Base-by-base conservation (phyloP, 2,888 invertebrate species). In the Oscheius sp. region DNA sequence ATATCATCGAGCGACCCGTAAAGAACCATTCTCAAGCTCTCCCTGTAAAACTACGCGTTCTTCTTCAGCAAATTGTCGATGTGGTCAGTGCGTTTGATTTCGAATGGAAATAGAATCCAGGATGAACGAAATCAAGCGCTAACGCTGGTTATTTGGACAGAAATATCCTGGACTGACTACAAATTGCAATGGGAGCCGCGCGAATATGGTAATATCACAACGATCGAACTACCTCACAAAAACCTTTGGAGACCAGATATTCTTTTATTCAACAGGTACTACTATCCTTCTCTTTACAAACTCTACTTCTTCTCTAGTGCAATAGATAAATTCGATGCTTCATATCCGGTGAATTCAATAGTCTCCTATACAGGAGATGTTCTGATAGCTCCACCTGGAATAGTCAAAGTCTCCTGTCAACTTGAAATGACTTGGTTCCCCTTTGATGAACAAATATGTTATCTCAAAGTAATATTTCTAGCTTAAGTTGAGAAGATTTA, bases 391-490 rank as follows among this genome's bases (percentile, higher is more conserved):
- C 97, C 97, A 82, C 96, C 97, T 69, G 96, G 96, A 82, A 96
- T 97, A 89, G 96, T 97, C 90, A 95, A 95, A 90, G 95, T 95
- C 89, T 96, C 96, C 82, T 97, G 97, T 90, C 93, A 94, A 89
- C 96, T 97, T 87, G 95, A 96, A 90, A 96, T 97, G 90, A 96
- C 95, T 84, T 96, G 96, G 96, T 97, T 96, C 90, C 96, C 96
- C 76, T 97, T 96, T 90, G 97, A 97, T 89, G 96, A 96, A 89
- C 97, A 97, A 90, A 92, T 92, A 86, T 97, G 97, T 89, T 93
- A 94, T 88, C 58, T 86, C 33, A 86, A 85, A 70, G 85, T 81
- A 20, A 53, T 53, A 20, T 53, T 15, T 53, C 8, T 20, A 17
- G 57, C 2, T 39, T 39, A 42, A 15, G n/a, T 6, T 46, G 6